Base-by-base conservation (phyloP, 1,140 invertebrate species). In the Apis mellifera region DNA sequence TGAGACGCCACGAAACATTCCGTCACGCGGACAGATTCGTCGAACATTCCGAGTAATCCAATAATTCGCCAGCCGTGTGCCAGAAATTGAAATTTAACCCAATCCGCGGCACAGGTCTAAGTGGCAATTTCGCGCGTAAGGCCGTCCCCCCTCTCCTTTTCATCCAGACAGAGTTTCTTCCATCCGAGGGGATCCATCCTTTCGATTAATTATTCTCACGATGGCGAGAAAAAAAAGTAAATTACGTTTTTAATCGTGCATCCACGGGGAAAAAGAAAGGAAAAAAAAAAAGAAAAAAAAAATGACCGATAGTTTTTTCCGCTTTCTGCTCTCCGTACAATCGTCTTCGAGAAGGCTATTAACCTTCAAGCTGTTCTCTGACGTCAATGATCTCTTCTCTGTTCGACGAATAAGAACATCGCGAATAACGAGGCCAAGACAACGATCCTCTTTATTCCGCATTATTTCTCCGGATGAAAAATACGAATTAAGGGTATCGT, bases 61-160 rank as follows among this genome's bases (percentile, higher is more conserved):
- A 89, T 89, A 86, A 81, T 84, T 85, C 76, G 55, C 73, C 75
- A n/a, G 66, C 52, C 82, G 64, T 48, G 59, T 62, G 82, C 48
- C 80, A 89, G 84, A 88, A 68, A 89, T 89, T 89, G 86, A 88
- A 88, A 88, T 89, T 88, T 89, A 89, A 89, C 85, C 68, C 57
- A 84, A 89, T 85, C 74, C 87, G 71, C 66, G 83, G 32, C 32
- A 26, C 74, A 82, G 72, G 83, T 82, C 83, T 86, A 86, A 88
- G 86, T 88, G 86, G 88, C 85, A 88, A 89, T 89, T 84, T 89
- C 83, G 70, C 84, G 68, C 79, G 77, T 57, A 72, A 42, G 52
- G 65, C 54, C 42, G 42, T 48, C 57, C 57, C 42, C 15, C 17
- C 13, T 12, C 17, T 59, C 32, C 32, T 42, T 42, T 42, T 42